A percentile compares a stretch with the other conserved stretches of the same genome.
Conservation (phyloP, 2,113 vertebrate genomes). For the Dicerorhinus sumatrensis region DNA sequence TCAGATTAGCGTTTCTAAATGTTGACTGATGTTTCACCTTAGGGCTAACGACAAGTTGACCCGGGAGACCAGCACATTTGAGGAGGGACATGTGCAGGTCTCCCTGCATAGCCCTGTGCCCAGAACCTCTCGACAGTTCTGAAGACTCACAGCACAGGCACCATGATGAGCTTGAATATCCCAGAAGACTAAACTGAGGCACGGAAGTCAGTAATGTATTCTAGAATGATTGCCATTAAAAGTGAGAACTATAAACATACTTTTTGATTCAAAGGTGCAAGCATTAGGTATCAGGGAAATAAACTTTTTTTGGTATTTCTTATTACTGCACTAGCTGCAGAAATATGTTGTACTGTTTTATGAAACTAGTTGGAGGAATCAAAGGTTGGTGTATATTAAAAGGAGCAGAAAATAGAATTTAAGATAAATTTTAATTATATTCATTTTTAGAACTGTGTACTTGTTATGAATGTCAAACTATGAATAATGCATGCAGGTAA, state of each 20-base stretch:
- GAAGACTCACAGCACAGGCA: accelerated
- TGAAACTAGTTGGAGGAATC: neutral
- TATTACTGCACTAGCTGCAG: neutral
- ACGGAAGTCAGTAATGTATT: neutral
- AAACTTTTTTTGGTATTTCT: neutral
- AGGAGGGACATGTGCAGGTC: neutral
- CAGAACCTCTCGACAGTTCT: neutral
- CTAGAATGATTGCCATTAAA: neutral
- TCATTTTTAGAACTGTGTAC: neutral
- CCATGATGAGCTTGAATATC: accelerated
- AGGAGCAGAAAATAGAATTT: neutral
- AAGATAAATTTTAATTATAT: neutral
- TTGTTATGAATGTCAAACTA: neutral
- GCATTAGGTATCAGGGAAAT: neutral
- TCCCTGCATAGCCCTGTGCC: neutral
- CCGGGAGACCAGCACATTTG: accelerated
- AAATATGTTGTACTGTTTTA: neutral
- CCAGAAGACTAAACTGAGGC: accelerated
- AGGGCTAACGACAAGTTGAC: accelerated
- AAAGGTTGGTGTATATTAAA: neutral
- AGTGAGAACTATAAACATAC: neutral
- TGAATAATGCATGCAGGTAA: neutral
- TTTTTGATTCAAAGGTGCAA: neutral
- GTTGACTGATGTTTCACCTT: neutral
- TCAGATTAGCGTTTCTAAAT: no score